Percentiles rank a stretch among this genome's conserved stretches.
Conservation (phyloP, 2,113 vertebrate genomes). For the Dunckerocampus dactyliophorus region DNA sequence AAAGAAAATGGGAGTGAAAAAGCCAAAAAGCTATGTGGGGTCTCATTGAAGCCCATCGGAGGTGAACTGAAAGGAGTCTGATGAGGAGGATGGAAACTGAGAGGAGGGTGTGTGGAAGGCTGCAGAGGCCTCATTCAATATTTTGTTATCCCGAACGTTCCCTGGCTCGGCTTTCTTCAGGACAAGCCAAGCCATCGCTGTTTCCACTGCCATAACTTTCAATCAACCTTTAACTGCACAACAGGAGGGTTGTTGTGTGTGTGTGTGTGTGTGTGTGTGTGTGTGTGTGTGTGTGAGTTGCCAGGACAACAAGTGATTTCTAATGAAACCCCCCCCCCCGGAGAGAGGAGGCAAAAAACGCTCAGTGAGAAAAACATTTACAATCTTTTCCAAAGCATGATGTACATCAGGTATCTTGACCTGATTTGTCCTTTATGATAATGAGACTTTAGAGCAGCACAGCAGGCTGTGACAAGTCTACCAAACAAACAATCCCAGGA, state of each 20-base stretch:
- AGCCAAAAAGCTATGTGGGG: conserved; percentile 61
- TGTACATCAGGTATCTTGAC: conserved; percentile 1
- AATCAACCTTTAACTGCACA: conserved; percentile 78
- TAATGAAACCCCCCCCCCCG: conserved; percentile 61
- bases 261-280: conserved; percentile 8
- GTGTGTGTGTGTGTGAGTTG: conserved; percentile 12
- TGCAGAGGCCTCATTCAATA: conserved; percentile 60
- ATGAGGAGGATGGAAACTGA: conserved; percentile 25
- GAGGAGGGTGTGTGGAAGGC: conserved; percentile 34
- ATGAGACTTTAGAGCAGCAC: conserved; percentile 20
- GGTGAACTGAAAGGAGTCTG: conserved; percentile 44
- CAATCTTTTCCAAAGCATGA: background rate
- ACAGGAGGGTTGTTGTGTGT: conserved; percentile 47
- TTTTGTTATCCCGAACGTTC: conserved; percentile 58
- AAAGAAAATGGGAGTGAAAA: conserved; percentile 61
- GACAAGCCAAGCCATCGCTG: conserved; percentile 76
- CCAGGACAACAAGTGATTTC: conserved; percentile 73
- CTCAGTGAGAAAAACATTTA: background rate
- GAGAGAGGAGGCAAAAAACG: conserved; percentile 18
- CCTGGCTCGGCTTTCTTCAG: conserved; percentile 73
- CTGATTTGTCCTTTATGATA: conserved; percentile 53
- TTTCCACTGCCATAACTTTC: conserved; percentile 81
- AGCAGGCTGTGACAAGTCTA: conserved; percentile 57
- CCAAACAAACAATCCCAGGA: conserved; percentile 43
- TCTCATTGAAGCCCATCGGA: conserved; percentile 57